Base-by-base conservation (phyloP, 2,888 invertebrate species). In the Tupiocoris notatus region DNA sequence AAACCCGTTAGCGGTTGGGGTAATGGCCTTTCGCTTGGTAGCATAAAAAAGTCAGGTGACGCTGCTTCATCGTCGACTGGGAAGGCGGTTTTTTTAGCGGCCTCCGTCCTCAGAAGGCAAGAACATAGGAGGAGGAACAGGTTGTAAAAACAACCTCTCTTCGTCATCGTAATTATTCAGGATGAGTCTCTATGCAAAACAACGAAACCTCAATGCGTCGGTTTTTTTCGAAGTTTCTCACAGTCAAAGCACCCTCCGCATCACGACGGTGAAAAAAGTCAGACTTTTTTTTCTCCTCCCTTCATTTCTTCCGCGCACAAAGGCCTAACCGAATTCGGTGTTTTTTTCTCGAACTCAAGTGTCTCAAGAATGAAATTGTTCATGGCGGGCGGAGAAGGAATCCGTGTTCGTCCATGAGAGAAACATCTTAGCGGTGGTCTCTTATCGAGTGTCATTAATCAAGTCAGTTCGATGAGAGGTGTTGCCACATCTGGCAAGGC, bases 401-500 rank as follows among this genome's bases (percentile, higher is more conserved):
- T 39, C 25, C 65, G 65, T 65, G 65, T 65, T 20, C 39, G 65
- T 65, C 25, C 24, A 65, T 65, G 25, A 1, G 65, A 65, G 18
- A 20, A 25, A 18, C 65, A 65, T 65, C 65, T 65, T 65, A 65
- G 65, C 39, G 25, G 18, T 39, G 39, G 6, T 39, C 39, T 3
- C 39, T 39, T 39, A 39, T 39, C 39, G 39, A 39, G 12, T 0
- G 25, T 65, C 65, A 65, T 65, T 25, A 65, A 39, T 65, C 39
- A 65, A 12, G 39, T 22, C 25, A 25, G 21, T 39, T n/a, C 6
- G n/a, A n/a, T n/a, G n/a, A n/a, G 20, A 65, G 39, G 3, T 39
- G 65, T 65, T 65, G 20, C 65, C 25, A 65, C 65, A 65, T 65
- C 65, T 65, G 65, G n/a, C n/a, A n/a, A n/a, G n/a, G n/a, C n/a